phyloP scores from a whole-genome alignment of 1,140 invertebrate species.

The Andrena cerasifolii region DNA sequence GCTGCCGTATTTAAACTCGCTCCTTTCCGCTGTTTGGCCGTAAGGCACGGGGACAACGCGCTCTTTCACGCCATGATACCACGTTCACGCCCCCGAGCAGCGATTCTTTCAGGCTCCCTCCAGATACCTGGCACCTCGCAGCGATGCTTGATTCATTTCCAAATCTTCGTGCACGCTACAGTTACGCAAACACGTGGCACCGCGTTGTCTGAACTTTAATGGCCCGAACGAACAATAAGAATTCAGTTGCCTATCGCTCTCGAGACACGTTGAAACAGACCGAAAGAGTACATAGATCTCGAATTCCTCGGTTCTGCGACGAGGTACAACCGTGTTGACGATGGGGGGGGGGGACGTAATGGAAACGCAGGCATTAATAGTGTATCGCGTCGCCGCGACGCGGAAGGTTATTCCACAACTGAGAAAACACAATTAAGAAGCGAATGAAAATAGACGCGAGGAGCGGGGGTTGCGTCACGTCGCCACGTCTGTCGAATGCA shows the following conservation, averaged over 20 bases:
- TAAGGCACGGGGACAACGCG: constrained; percentile 34
- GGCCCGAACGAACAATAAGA: too few species aligned
- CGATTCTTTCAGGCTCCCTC: constrained; percentile 50
- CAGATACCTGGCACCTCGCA: background rate
- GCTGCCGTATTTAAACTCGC: constrained; percentile 74
- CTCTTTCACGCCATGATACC: background rate
- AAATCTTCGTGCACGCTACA: too few species aligned
- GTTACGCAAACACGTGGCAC: too few species aligned
- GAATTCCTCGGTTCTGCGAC: too few species aligned
- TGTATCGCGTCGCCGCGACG: constrained; percentile 11
- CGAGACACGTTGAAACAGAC: too few species aligned
- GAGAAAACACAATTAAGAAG: constrained; percentile 58
- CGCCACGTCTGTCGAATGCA: constrained; percentile 37
- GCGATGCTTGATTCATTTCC: constrained; percentile 12
- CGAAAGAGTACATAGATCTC: too few species aligned
- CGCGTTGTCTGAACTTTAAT: too few species aligned
- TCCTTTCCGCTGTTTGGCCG: constrained; percentile 19
- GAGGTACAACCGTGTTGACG: too few species aligned
- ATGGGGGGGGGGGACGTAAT: too few species aligned
- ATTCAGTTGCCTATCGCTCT: too few species aligned
- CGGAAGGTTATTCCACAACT: constrained; percentile 56
- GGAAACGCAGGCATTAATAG: background rate
- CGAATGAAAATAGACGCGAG: constrained; percentile 59
- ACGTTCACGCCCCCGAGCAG: constrained; percentile 23
- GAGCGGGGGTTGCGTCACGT: constrained; percentile 35